Conservation (phyloP, 2,888 invertebrate genomes). For the Pyrrhia umbra region DNA sequence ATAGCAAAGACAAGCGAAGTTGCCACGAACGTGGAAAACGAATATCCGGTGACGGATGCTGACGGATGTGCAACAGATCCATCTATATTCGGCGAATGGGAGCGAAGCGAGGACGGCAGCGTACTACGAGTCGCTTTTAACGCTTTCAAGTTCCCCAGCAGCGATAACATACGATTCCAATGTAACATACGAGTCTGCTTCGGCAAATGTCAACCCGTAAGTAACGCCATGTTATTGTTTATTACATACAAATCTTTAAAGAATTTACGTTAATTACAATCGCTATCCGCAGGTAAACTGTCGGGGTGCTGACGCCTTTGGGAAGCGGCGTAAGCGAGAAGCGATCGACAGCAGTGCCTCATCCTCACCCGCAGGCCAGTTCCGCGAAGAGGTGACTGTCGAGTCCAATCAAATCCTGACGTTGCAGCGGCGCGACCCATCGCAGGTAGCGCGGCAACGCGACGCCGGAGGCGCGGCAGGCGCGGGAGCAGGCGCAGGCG, state of each 20-base stretch:
- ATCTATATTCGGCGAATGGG: slow-evolving; percentile 98
- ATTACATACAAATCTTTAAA: not conserved
- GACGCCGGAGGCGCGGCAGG: slow-evolving; percentile 91
- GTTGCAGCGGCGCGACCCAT: slow-evolving; percentile 95
- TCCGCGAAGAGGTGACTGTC: slow-evolving; percentile 97
- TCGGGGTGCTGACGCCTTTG: slow-evolving; percentile 97
- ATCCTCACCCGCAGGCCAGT: slow-evolving; percentile 93
- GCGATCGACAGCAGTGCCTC: slow-evolving; percentile 88
- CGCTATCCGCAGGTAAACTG: slow-evolving; percentile 93
- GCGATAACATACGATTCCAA: slow-evolving; percentile 98
- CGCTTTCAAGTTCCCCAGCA: slow-evolving; percentile 98
- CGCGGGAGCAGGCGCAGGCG: slow-evolving; percentile 90
- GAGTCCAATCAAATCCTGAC: slow-evolving; percentile 97
- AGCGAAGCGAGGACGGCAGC: slow-evolving; percentile 96
- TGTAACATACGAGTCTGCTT: slow-evolving; percentile 98
- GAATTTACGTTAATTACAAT: not conserved
- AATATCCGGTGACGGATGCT: slow-evolving; percentile 97
- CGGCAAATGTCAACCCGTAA: slow-evolving; percentile 97
- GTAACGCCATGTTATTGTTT: slow-evolving; percentile 12
- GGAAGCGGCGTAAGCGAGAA: slow-evolving; percentile 93
- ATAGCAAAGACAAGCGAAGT: slow-evolving; percentile 98
- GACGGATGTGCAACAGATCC: slow-evolving; percentile 98
- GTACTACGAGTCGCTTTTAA: slow-evolving; percentile 96
- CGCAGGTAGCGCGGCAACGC: slow-evolving; percentile 93
- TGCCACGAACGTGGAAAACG: slow-evolving; percentile 94